Percentiles rank a stretch among this genome's conserved stretches.
phyloP scores from a whole-genome alignment of 2,113 vertebrate genomes.

The Nematolebias whitei region DNA sequence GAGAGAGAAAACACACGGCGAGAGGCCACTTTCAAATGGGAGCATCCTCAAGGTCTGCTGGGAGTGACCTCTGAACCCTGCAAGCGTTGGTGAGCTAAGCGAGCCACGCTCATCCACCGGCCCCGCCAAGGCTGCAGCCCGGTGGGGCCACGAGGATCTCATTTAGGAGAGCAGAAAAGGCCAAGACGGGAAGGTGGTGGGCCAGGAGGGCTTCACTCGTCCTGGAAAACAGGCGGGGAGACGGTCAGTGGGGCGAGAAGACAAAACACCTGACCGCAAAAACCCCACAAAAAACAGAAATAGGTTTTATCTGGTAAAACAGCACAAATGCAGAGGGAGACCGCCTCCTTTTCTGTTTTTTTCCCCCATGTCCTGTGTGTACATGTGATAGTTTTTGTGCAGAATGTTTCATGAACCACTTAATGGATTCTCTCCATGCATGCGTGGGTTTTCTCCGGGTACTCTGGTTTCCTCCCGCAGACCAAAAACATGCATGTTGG shows the following conservation, averaged over 20 bases:
- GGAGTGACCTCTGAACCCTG: conserved; percentile 67
- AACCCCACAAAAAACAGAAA: conserved; percentile 16
- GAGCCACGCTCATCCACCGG: conserved; percentile 24
- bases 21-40: conserved; percentile 58
- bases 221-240: conserved; percentile 60
- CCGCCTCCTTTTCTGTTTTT: conserved; percentile 13
- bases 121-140: too few relatives aligned
- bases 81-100: conserved; percentile 4
- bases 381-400: too few relatives aligned
- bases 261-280: conserved; percentile 55
- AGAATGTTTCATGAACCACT: too few relatives aligned
- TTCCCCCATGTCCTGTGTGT: neutral
- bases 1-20: conserved; percentile 24
- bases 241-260: conserved; percentile 55
- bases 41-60: conserved; percentile 57
- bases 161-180: conserved; percentile 64
- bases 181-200: neutral
- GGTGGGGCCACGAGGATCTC: conserved; percentile 71
- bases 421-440: too few relatives aligned
- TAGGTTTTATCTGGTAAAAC: conserved; percentile 56
- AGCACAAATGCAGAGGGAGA: conserved; percentile 27
- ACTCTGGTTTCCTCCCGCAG: too few relatives aligned
- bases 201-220: conserved; percentile 22
- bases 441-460: too few relatives aligned
- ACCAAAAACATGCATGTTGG: too few relatives aligned